Percentiles rank a stretch among this genome's conserved stretches.
Evolutionary conservation across 1,140 invertebrate genomes (phyloP).

Genomic region (Doryteuthis pealeii): DNA sequence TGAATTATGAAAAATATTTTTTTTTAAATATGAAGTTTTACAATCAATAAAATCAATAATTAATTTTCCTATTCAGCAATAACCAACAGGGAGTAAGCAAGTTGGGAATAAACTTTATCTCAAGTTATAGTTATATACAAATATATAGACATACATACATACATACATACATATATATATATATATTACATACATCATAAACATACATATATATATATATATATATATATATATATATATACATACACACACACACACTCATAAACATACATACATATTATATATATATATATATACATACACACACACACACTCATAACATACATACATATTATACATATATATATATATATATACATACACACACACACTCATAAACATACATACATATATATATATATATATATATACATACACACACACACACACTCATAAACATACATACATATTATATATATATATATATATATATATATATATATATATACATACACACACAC

Average conservation of each 20-base stretch:
- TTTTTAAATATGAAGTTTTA: no score
- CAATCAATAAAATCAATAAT: no score
- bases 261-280: background rate
- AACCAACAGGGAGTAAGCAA: no score
- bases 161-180: no score
- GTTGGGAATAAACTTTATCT: no score
- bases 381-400: background rate
- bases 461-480: background rate
- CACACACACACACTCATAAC: background rate
- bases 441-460: background rate
- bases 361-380: background rate
- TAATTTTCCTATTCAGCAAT: no score
- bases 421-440: background rate
- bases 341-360: background rate
- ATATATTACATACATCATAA: background rate
- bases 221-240: background rate
- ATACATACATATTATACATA: background rate
- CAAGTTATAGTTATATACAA: no score
- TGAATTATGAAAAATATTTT: no score
- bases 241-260: background rate
- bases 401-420: background rate
- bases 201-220: background rate
- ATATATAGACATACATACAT: no score
- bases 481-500: background rate
- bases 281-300: background rate